Percentiles rank a stretch among this genome's conserved stretches.
Evolutionary conservation across 2,797 vertebrate species (phyloP).

Genomic region (Halcyon badia): DNA sequence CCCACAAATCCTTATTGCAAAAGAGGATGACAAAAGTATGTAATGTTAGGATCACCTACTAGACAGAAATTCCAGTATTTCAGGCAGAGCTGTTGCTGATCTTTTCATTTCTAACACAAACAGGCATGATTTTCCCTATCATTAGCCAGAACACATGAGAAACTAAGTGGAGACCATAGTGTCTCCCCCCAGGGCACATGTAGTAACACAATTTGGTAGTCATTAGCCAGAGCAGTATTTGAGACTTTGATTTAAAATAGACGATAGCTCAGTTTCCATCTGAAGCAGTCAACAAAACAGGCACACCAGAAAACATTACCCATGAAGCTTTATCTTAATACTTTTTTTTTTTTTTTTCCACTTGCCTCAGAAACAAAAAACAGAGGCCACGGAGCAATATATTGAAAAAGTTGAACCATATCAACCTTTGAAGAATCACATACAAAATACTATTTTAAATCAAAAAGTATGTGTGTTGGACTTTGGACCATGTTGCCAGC

Average conservation of each 20-base stretch:
- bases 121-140: background rate
- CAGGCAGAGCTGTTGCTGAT: background rate
- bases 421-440: conserved; percentile 63
- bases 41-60: background rate
- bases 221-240: background rate
- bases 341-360: background rate
- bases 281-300: conserved; percentile 29
- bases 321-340: conserved; percentile 23
- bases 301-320: background rate
- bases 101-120: background rate
- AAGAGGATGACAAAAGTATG: background rate
- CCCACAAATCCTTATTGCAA: background rate
- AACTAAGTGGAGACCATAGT: background rate
- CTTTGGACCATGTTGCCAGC: conserved; percentile 54
- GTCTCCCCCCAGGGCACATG: background rate
- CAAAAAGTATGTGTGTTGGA: conserved; percentile 67
- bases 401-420: conserved; percentile 15
- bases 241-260: conserved; percentile 53
- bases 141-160: background rate
- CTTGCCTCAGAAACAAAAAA: conserved; percentile 58
- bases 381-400: background rate
- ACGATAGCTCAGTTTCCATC: conserved; percentile 7
- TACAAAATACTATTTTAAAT: conserved; percentile 73
- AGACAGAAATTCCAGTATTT: background rate
- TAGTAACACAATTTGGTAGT: background rate